Evolutionary conservation across 2,888 invertebrate genomes (phyloP).

Genomic region (Baccha elongata): DNA sequence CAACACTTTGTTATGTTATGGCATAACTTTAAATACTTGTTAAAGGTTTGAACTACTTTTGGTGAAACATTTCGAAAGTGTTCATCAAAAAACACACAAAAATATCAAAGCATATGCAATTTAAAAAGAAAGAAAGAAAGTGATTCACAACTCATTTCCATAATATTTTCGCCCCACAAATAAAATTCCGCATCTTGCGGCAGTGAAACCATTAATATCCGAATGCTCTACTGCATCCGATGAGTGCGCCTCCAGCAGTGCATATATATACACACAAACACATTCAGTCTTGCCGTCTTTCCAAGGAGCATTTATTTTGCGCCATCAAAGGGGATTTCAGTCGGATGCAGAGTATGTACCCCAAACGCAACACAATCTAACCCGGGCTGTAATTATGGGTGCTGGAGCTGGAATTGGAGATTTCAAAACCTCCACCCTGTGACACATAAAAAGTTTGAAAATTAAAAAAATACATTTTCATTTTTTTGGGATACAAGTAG

Average conservation of each 20-base stretch:
- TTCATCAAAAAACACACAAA: background rate
- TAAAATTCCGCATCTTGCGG: conserved; percentile 44
- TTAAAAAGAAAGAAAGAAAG: too few relatives aligned
- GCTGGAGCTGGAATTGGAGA: background rate
- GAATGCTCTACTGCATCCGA: conserved; percentile 55
- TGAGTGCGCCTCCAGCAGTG: conserved; percentile 57
- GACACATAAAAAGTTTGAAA: conserved; percentile 48
- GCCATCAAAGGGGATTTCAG: conserved; percentile 57
- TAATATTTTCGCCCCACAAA: conserved; percentile 27
- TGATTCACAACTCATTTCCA: conserved; percentile 44
- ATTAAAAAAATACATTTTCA: conserved; percentile 22
- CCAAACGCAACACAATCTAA: conserved; percentile 47
- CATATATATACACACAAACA: conserved; percentile 7
- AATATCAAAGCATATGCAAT: background rate
- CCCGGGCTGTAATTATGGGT: background rate
- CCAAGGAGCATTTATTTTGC: conserved; percentile 51
- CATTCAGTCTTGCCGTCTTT: conserved; percentile 22
- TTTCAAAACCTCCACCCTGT: conserved; percentile 1
- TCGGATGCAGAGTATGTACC: conserved; percentile 27
- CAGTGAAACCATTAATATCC: conserved; percentile 57
- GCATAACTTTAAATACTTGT: conserved; percentile 24
- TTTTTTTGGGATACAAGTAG: background rate
- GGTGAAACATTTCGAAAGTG: background rate
- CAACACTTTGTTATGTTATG: background rate
- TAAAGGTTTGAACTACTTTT: conserved; percentile 42